phyloP scores from a whole-genome alignment of 2,113 vertebrate species.

The Ciconia stormi region DNA sequence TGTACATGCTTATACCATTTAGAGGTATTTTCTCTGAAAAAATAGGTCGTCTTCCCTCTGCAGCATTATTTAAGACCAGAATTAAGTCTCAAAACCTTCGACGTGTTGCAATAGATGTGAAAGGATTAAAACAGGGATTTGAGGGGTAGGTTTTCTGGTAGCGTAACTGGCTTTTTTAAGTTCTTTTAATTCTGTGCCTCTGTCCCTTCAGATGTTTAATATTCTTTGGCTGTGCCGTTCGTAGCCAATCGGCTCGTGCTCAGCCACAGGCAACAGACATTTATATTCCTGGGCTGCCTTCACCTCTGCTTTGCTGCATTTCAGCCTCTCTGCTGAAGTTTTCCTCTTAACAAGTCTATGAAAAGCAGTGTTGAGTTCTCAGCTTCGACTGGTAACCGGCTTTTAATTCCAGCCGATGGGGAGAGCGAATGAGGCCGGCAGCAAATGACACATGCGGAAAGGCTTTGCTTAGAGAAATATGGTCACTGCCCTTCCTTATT shows the following conservation, averaged over 20 bases:
- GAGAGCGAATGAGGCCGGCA: neutral
- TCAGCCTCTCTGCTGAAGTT: constrained; percentile 39
- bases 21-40: neutral
- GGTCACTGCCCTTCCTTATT: neutral
- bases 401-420: neutral
- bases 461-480: neutral
- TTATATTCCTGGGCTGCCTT: neutral
- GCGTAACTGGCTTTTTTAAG: neutral
- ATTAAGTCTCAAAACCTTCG: constrained; percentile 5
- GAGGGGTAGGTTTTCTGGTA: neutral
- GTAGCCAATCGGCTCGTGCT: constrained; percentile 51
- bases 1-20: neutral
- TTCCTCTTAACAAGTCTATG: neutral
- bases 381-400: neutral
- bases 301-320: neutral
- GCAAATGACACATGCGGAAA: neutral
- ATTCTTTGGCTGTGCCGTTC: neutral
- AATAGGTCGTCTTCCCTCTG: constrained; percentile 41
- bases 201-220: neutral
- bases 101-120: neutral
- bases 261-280: neutral
- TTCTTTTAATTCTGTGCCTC: neutral
- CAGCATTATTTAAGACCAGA: neutral
- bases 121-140: constrained; percentile 37
- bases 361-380: neutral